A percentile compares a stretch with the other conserved stretches of the same genome.
Evolutionary conservation across 2,888 invertebrate genomes (phyloP).

Genomic region (Podotricha telesiphe): DNA sequence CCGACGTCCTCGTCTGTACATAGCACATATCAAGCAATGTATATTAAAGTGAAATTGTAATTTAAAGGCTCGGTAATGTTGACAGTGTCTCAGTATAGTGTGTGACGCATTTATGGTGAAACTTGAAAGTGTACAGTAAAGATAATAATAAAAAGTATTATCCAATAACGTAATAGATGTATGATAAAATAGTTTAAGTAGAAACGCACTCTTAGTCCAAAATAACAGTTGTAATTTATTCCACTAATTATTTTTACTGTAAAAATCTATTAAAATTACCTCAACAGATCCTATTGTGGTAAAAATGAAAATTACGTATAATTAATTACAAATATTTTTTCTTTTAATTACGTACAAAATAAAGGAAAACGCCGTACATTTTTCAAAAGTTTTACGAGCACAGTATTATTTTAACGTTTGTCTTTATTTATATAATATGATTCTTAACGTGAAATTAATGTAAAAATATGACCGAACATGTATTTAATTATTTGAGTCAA

Average conservation of each 20-base stretch:
- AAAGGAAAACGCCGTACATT: neutral
- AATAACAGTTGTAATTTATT: constrained; percentile 78
- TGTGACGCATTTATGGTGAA: constrained; percentile 71
- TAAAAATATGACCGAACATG: neutral
- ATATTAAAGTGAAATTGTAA: constrained; percentile 53
- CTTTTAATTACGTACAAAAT: neutral
- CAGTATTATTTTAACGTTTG: constrained; percentile 10
- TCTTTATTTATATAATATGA: neutral
- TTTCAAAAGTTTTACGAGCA: neutral
- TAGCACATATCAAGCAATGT: constrained; percentile 76
- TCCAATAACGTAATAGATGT: constrained; percentile 72
- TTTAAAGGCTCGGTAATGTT: constrained; percentile 58
- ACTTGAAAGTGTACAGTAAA: constrained; percentile 81
- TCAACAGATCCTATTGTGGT: constrained; percentile 36
- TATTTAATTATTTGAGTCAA: neutral
- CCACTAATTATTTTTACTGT: constrained; percentile 45
- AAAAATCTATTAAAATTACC: constrained; percentile 41
- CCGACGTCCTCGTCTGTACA: constrained; percentile 61
- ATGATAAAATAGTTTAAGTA: constrained; percentile 70
- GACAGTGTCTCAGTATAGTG: constrained; percentile 55
- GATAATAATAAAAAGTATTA: constrained; percentile 73
- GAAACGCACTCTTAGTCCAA: constrained; percentile 77
- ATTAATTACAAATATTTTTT: neutral
- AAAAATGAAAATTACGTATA: constrained; percentile 22
- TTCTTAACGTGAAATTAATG: neutral